Evolutionary conservation across 2,113 vertebrate genomes (phyloP), one percentile per base, ranked within the genome.

Genomic region (Lipophrys pholis): DNA sequence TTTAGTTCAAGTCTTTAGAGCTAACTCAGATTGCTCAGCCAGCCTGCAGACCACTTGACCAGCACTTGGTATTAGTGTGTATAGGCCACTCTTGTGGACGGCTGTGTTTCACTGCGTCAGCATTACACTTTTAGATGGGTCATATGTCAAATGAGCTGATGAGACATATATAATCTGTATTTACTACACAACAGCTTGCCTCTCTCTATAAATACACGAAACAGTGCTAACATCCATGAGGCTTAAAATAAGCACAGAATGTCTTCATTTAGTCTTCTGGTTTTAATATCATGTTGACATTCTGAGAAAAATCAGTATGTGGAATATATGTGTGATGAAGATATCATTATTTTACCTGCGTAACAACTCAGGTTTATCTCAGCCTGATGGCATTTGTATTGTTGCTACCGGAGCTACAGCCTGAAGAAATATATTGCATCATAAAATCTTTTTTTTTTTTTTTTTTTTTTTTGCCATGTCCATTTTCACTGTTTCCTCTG

Each of bases 101-200:
- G 46, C 78, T 63, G 70, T 80, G 80, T 91, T 90, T 82, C 84
- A 84, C 70, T 74, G 55, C 59, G 83, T 89, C 90, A 90, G 91
- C 87, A 41, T 82, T 76, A 85, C 83, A 82, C 70, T 91, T 89
- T 90, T 89, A 90, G 85, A 89, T 78, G 56, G 84, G 50, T 89
- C 87, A 76, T 85, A 76, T 85, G 84, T 90, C 85, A 85, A 80
- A 80, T 63, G 89, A 85, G 72, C 81, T 76, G 76, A 82, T 43
- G 73, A 80, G 73, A 85, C 82, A 88, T 87, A 83, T 76, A 84
- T 80, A 79, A 84, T 86, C 73, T 90, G 66, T 85, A 81, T 86
- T 84, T 82, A 84, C 82, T 41, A 79, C 79, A 76, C 77, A 88
- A 87, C 80, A 83, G 46, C 75, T 41, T 83, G 78, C 65, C 56